phyloP scores from a whole-genome alignment of 2,113 vertebrate genomes.

The Porphyrio hochstetteri region DNA sequence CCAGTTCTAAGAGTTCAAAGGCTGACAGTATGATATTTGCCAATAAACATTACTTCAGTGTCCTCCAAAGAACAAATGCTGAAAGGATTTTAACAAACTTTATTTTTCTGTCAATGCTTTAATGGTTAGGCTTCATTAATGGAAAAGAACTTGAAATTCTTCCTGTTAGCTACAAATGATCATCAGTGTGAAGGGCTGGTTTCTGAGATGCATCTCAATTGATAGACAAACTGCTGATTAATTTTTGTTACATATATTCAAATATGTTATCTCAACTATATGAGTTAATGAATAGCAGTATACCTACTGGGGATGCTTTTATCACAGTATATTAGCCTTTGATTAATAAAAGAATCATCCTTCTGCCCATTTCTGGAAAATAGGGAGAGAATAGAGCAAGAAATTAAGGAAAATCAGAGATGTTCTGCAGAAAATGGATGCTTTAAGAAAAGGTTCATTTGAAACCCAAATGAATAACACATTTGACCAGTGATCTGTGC shows the following conservation, averaged over 20 bases:
- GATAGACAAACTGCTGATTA: not conserved
- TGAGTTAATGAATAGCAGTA: not conserved
- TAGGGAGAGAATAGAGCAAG: not conserved
- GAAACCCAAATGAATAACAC: not conserved
- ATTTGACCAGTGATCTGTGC: not conserved
- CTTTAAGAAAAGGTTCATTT: not conserved
- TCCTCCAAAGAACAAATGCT: not conserved
- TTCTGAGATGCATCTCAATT: not conserved
- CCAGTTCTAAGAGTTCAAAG: not conserved
- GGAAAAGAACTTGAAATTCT: not conserved
- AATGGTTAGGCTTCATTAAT: not conserved
- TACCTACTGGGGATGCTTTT: not conserved
- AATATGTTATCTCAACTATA: not conserved
- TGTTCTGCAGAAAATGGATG: rapidly evolving
- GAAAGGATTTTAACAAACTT: not conserved
- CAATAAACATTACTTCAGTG: not conserved
- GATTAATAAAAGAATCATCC: not conserved
- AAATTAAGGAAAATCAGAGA: not conserved
- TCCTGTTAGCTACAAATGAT: not conserved
- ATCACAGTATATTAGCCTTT: not conserved
- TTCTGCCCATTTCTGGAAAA: not conserved
- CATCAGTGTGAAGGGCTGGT: not conserved
- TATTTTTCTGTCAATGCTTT: not conserved
- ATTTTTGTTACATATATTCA: not conserved
- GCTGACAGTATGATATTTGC: not conserved